These are phyloP conservation scores for Pachypsylla venusta DNA, from an alignment of 1,140 invertebrate genomes.

Conservation along the genomic window DNA sequence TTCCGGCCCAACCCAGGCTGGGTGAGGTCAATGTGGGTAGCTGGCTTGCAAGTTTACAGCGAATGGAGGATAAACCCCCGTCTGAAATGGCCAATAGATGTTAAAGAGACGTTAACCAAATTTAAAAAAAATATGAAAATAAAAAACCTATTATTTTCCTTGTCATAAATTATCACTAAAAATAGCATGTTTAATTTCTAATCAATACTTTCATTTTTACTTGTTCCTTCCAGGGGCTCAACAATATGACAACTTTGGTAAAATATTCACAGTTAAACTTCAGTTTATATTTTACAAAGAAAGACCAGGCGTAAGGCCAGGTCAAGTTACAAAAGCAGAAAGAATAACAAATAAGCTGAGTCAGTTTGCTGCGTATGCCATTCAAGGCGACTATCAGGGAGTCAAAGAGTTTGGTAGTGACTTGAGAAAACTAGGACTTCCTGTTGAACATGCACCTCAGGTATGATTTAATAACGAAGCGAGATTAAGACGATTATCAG, in stretches of 20 bases:
- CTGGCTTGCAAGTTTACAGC: too few species aligned
- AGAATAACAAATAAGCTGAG: slow-evolving; percentile 78
- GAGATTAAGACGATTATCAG: slow-evolving; percentile 70
- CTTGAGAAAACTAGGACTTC: slow-evolving; percentile 80
- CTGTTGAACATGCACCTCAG: slow-evolving; percentile 93
- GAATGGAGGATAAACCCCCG: too few species aligned
- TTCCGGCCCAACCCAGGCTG: too few species aligned
- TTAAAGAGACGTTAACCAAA: too few species aligned
- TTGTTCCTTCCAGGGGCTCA: slow-evolving; percentile 50
- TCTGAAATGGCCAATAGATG: too few species aligned
- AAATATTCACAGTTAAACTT: slow-evolving; percentile 96
- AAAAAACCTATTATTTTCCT: too few species aligned
- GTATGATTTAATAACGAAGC: slow-evolving; percentile 28
- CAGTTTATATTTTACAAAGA: slow-evolving; percentile 99
- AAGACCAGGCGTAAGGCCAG: slow-evolving; percentile 86
- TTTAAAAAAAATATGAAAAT: too few species aligned
- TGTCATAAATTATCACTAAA: too few species aligned
- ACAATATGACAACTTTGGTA: slow-evolving; percentile 95
- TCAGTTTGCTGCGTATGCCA: slow-evolving; percentile 87
- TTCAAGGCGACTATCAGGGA: slow-evolving; percentile 80
- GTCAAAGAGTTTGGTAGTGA: slow-evolving; percentile 86
- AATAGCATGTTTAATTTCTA: too few species aligned
- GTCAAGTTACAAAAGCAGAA: slow-evolving; percentile 88
- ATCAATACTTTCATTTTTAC: too few species aligned
- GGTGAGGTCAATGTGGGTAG: too few species aligned